Evolutionary conservation across 2,113 vertebrate genomes (phyloP).

Genomic region (Todiramphus chloris): DNA sequence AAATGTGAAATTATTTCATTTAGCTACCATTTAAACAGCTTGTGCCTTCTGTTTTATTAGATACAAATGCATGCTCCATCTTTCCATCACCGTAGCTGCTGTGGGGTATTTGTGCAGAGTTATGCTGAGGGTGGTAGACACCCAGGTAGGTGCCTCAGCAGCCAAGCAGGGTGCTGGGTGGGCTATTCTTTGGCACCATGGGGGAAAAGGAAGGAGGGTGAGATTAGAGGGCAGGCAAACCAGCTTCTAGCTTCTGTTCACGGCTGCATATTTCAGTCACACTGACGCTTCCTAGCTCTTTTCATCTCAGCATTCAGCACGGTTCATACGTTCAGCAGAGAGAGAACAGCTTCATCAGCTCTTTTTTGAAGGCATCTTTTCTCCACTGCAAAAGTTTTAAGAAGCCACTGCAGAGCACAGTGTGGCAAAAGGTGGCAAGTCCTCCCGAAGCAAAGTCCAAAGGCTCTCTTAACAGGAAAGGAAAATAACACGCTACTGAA

Average conservation of each 20-base stretch:
- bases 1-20: background rate
- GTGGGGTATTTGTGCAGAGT: background rate
- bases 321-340: background rate
- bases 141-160: background rate
- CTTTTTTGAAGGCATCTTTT: background rate
- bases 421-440: background rate
- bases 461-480: background rate
- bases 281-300: background rate
- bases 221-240: background rate
- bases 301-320: background rate
- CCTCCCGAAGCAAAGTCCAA: background rate
- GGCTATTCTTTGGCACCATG: background rate
- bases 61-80: fast-evolving
- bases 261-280: background rate
- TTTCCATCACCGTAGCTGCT: background rate
- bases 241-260: background rate
- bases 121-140: fast-evolving
- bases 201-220: background rate
- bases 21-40: background rate
- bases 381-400: background rate
- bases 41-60: background rate
- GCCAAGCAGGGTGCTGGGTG: background rate
- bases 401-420: background rate
- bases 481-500: background rate
- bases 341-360: background rate